Evolutionary conservation across 2,888 invertebrate genomes (phyloP).

Genomic region (Mesorhabditis belari): DNA sequence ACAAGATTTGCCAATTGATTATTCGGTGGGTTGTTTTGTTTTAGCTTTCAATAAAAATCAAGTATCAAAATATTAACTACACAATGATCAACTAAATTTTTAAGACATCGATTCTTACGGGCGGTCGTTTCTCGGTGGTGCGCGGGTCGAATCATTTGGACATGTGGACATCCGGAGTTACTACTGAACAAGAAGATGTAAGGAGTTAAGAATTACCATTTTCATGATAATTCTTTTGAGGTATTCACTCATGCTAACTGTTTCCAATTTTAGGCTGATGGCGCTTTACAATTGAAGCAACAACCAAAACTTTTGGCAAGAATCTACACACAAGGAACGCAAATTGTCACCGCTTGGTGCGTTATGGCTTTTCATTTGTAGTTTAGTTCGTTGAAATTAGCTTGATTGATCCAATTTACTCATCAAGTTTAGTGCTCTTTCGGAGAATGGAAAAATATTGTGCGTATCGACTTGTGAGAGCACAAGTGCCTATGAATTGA

Average conservation of each 20-base stretch:
- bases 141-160: conserved; percentile 18
- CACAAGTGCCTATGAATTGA: conserved; percentile 5
- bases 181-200: conserved; percentile 9
- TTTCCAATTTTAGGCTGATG: background rate
- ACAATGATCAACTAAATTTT: background rate
- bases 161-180: conserved; percentile 15
- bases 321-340: conserved; percentile 10
- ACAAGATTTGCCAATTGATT: background rate
- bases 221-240: background rate
- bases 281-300: conserved; percentile 7
- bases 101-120: conserved; percentile 9
- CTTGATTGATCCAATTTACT: background rate
- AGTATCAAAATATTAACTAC: no score
- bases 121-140: conserved; percentile 8
- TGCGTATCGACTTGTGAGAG: conserved; percentile 10
- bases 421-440: conserved; percentile 6
- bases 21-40: background rate
- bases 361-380: background rate
- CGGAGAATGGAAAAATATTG: conserved; percentile 4
- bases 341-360: conserved; percentile 13
- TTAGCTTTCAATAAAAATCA: no score
- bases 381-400: background rate
- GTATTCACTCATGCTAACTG: background rate
- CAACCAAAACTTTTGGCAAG: conserved; percentile 9
- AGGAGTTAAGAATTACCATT: background rate